Evolutionary conservation across 2,113 vertebrate genomes (phyloP), one percentile per base, ranked within the genome.

Genomic region (Atherinomorus stipes): DNA sequence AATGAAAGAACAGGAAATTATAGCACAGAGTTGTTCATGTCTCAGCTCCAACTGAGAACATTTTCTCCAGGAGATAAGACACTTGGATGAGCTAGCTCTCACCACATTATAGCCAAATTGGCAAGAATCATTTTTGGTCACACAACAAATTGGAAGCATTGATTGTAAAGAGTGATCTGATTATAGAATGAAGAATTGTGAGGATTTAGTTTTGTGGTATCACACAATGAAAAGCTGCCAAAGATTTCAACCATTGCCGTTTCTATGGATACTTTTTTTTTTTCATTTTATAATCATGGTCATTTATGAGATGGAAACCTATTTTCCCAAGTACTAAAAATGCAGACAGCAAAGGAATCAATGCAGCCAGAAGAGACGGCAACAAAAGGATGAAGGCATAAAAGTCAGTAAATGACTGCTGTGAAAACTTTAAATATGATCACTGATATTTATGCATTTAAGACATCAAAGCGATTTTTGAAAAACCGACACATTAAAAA

Each of bases 1-100:
- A 81, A 84, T 65, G 73, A 89, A 74, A 75, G 78, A 67, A 59
- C 44, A 77, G 80, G 77, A 76, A 74, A 84, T 80, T 72, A 28
- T 58, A 23, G 59, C 66, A 57, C 5, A n/a, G 34, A 51, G 25
- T 45, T 78, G 63, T 80, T 64, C 9, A 15, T 58, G 71, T 67
- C 66, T 65, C 16, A 4, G 66, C 71, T 74, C 60, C 74, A 63
- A 57, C 57, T 51, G 45, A 65, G 54, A 66, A 61, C 28, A 78
- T 86, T 84, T 78, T 67, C 45, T 66, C 52, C 37, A 7, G 71
- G 49, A 84, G 78, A 76, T 81, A 61, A 78, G 59, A 69, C 11
- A 22, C 40, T 54, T 45, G 21, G 26, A 54, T 74, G 16, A 60
- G n/a, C 12, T 53, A 2, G 37, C n/a, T 74, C 51, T 53, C 25